Percentiles rank a stretch among this genome's conserved stretches.
Evolutionary conservation across 2,113 vertebrate genomes (phyloP).

Genomic region (Megaceryle maxima): DNA sequence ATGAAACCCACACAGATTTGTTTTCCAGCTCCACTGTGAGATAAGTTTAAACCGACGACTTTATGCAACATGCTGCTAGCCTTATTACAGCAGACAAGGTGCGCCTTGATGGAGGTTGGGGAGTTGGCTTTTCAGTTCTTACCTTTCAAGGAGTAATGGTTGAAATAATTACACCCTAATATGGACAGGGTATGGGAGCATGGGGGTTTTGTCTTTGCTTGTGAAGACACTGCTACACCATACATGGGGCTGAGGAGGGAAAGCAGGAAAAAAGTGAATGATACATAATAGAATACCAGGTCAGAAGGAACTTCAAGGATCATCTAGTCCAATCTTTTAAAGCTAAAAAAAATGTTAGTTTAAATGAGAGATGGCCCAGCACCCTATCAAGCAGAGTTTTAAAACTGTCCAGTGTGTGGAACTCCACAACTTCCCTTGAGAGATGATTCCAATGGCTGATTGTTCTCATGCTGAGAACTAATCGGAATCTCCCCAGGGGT

Average conservation of each 20-base stretch:
- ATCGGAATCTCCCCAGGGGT: too few relatives aligned
- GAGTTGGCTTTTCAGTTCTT: not conserved
- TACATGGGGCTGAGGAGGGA: fast-evolving
- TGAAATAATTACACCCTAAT: not conserved
- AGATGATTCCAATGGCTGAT: too few relatives aligned
- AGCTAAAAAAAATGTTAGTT: too few relatives aligned
- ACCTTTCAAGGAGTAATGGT: not conserved
- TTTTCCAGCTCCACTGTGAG: not conserved
- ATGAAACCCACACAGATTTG: not conserved
- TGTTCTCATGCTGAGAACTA: too few relatives aligned
- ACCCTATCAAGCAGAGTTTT: too few relatives aligned
- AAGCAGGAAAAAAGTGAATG: not conserved
- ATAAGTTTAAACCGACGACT: not conserved
- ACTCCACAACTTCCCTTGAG: too few relatives aligned
- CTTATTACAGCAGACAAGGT: too few relatives aligned
- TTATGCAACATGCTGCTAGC: not conserved
- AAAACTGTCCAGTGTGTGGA: too few relatives aligned
- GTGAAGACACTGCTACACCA: not conserved
- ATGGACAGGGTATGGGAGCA: fast-evolving
- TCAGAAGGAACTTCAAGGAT: too few relatives aligned
- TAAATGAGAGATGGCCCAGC: too few relatives aligned
- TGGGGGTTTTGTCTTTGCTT: not conserved
- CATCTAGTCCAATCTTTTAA: too few relatives aligned
- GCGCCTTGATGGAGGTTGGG: not conserved
- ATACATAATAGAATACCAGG: too few relatives aligned